Evolutionary conservation across 2,797 vertebrate genomes (phyloP).

Genomic region (Arremon brunneinucha): DNA sequence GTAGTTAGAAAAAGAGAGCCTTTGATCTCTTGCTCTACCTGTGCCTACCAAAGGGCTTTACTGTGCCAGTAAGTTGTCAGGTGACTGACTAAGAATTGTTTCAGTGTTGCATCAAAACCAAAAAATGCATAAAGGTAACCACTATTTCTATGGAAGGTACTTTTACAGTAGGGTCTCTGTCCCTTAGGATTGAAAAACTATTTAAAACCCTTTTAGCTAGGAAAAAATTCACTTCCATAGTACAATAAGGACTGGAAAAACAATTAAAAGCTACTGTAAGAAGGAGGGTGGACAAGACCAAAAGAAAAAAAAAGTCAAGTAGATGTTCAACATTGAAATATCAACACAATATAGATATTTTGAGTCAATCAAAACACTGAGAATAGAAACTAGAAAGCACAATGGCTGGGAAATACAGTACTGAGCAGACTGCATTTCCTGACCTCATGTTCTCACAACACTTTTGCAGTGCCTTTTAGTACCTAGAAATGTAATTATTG

Average conservation of each 20-base stretch:
- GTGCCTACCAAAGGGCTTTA: background rate
- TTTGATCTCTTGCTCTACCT: background rate
- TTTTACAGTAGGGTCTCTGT: background rate
- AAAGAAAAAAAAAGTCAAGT: background rate
- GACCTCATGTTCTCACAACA: background rate
- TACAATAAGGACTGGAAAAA: background rate
- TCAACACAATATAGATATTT: background rate
- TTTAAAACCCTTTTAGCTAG: background rate
- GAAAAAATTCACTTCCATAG: background rate
- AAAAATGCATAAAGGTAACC: background rate
- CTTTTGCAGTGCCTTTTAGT: background rate
- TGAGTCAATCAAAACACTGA: background rate
- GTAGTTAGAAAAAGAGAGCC: background rate
- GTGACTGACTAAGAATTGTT: background rate
- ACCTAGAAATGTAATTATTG: slow-evolving; percentile 1
- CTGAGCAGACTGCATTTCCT: background rate
- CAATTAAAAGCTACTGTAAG: background rate
- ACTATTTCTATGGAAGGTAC: background rate
- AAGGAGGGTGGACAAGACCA: fast-evolving
- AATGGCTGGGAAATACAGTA: background rate
- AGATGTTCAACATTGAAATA: background rate
- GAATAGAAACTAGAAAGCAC: background rate
- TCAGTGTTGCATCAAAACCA: background rate
- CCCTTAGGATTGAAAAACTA: background rate
- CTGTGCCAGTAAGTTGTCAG: background rate